phyloP scores from a whole-genome alignment of 2,797 vertebrate genomes.

The Myioborus melanocephalus region DNA sequence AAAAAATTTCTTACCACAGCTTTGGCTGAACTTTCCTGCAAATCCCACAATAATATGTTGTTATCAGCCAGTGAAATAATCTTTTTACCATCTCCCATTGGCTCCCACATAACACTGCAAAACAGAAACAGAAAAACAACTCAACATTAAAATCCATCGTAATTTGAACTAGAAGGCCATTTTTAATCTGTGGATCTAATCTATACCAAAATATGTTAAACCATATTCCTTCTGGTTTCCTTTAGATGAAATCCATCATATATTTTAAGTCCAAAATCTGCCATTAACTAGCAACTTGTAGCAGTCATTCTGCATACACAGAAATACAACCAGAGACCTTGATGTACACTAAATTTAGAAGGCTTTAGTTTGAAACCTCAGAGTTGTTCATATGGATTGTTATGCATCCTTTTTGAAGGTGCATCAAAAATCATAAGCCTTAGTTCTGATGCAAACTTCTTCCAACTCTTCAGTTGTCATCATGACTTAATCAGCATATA shows the following conservation, averaged over 20 bases:
- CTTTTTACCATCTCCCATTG: conserved; percentile 92
- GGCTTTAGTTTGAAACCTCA: background rate
- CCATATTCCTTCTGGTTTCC: background rate
- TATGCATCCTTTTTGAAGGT: background rate
- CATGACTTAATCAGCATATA: background rate
- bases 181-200: background rate
- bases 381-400: background rate
- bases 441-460: background rate
- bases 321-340: background rate
- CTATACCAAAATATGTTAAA: background rate
- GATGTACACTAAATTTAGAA: background rate
- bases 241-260: background rate
- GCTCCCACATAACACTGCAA: conserved; percentile 92
- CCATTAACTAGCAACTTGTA: background rate
- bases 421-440: background rate
- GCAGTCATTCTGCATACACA: background rate
- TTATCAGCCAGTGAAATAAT: conserved; percentile 93
- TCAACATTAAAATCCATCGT: background rate
- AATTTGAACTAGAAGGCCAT: background rate
- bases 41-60: conserved; percentile 91
- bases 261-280: background rate
- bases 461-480: background rate
- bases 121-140: background rate
- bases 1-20: conserved; percentile 81
- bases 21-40: conserved; percentile 88